A percentile compares a stretch with the other conserved stretches of the same genome.
phyloP scores from a whole-genome alignment of 2,113 vertebrate genomes.

The Stigmatopora nigra region DNA sequence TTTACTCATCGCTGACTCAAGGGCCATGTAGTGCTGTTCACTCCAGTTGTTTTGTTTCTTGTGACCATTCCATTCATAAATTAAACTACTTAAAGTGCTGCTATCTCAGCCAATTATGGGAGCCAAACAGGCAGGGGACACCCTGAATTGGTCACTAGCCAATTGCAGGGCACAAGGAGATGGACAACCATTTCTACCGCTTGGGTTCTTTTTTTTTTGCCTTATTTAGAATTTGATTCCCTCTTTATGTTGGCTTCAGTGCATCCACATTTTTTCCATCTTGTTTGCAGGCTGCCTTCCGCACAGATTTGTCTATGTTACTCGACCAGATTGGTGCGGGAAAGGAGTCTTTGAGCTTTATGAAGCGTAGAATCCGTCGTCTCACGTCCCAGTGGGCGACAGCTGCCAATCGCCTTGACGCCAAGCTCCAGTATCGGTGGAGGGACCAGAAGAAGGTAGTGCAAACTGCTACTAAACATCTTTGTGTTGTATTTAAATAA shows the following conservation, averaged over 20 bases:
- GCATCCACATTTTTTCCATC: neutral
- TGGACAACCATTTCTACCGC: no score
- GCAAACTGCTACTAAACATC: neutral
- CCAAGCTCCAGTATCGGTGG: conserved; percentile 67
- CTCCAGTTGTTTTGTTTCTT: neutral
- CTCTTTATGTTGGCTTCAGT: neutral
- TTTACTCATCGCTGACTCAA: conserved; percentile 8
- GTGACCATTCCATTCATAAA: neutral
- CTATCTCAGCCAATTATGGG: neutral
- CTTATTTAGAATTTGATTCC: neutral
- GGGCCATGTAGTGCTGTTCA: conserved; percentile 1
- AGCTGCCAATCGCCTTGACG: conserved; percentile 75
- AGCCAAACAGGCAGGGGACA: no score
- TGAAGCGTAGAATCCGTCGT: conserved; percentile 86
- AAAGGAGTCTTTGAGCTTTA: conserved; percentile 95
- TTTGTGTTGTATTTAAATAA: neutral
- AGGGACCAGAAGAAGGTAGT: conserved; percentile 82
- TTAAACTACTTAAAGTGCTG: neutral
- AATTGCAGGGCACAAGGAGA: no score
- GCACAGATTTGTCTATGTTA: conserved; percentile 78
- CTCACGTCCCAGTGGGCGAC: conserved; percentile 81
- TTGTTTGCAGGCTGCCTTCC: conserved; percentile 78
- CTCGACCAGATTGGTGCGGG: conserved; percentile 87
- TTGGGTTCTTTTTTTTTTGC: neutral
- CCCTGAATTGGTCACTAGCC: no score